Conservation (phyloP, 1,140 invertebrate species). For the Varroa destructor region DNA sequence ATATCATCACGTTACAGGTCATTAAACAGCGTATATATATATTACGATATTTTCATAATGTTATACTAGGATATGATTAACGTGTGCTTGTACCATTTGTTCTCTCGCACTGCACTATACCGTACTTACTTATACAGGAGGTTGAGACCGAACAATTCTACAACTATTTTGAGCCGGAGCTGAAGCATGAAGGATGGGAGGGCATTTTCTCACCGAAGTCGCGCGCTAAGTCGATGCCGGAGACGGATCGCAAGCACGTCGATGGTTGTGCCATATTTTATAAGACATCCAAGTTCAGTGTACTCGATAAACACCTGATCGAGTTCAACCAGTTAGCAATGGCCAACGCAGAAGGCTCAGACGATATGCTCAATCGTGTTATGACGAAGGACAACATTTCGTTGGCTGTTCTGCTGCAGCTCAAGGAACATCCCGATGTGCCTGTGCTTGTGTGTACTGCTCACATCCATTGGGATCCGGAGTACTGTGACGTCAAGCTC, state of each 20-base stretch:
- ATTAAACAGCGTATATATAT: constrained; percentile 29
- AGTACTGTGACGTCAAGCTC: constrained; percentile 98
- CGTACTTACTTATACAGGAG: constrained; percentile 52
- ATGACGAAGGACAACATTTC: constrained; percentile 99
- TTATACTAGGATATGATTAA: background rate
- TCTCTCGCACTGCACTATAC: too few relatives aligned
- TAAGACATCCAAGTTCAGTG: constrained; percentile 68
- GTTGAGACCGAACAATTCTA: constrained; percentile 98
- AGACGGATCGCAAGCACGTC: constrained; percentile 89
- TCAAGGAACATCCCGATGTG: constrained; percentile 71
- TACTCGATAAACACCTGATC: constrained; percentile 84
- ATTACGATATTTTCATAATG: background rate
- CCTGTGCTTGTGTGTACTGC: constrained; percentile 88
- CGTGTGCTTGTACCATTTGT: background rate
- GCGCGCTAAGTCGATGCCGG: constrained; percentile 92
- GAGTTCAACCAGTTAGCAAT: constrained; percentile 98
- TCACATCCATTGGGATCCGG: constrained; percentile 99
- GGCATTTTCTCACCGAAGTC: constrained; percentile 99
- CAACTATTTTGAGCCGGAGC: constrained; percentile 84
- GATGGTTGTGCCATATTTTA: constrained; percentile 99
- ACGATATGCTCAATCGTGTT: constrained; percentile 96
- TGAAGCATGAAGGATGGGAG: constrained; percentile 78
- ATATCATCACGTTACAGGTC: constrained; percentile 85
- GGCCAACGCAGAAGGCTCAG: constrained; percentile 91
- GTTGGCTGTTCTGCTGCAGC: constrained; percentile 79